phyloP scores from a whole-genome alignment of 2,797 vertebrate species.

The Pseudochromis fuscus region DNA sequence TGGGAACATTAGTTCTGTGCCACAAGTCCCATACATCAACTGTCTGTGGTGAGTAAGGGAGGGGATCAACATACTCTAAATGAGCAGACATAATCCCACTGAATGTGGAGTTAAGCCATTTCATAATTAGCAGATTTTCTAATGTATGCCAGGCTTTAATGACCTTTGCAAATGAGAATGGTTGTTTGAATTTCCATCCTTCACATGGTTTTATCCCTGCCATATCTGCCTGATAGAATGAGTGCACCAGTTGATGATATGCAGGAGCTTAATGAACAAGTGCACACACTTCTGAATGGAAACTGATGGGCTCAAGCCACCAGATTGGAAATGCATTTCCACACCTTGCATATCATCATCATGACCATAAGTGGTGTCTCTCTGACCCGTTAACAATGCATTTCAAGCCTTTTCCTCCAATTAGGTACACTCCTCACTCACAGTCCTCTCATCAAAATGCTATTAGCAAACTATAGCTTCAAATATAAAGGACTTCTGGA shows the following conservation, averaged over 20 bases:
- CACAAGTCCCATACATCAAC: constrained; percentile 83
- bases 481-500: constrained; percentile 46
- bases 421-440: constrained; percentile 79
- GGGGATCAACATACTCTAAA: constrained; percentile 84
- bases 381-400: constrained; percentile 85
- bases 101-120: constrained; percentile 87
- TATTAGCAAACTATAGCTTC: constrained; percentile 69
- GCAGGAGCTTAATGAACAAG: constrained; percentile 85
- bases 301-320: constrained; percentile 81
- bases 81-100: constrained; percentile 86
- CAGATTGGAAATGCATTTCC: constrained; percentile 83
- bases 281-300: constrained; percentile 82
- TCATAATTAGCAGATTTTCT: constrained; percentile 88
- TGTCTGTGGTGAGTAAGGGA: constrained; percentile 78
- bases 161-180: constrained; percentile 87
- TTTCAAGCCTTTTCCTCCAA: constrained; percentile 85
- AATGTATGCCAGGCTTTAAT: constrained; percentile 86
- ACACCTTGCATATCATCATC: constrained; percentile 84
- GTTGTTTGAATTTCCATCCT: constrained; percentile 85
- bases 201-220: constrained; percentile 83
- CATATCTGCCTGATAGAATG: constrained; percentile 82
- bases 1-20: constrained; percentile 82
- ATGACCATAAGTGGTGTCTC: constrained; percentile 78
- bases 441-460: constrained; percentile 75
- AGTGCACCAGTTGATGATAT: constrained; percentile 82